Evolutionary conservation across 2,888 invertebrate genomes (phyloP), one percentile per base, ranked within the genome.

Genomic region (Lasioglossum oenotherae): DNA sequence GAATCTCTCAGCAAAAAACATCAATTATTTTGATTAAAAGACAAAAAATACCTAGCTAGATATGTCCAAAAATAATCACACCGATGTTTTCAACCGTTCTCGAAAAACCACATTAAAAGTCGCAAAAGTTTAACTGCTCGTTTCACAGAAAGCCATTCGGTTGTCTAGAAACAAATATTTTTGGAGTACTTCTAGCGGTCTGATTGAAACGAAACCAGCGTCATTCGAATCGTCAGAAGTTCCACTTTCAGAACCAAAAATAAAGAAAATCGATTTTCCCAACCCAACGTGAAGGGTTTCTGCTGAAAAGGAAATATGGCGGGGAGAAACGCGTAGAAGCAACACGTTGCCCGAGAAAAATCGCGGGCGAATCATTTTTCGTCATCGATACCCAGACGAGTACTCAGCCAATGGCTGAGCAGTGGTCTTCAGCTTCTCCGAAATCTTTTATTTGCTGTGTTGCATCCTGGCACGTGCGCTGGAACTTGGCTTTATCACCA

Each of bases 351-450:
- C 14, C 14, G 19, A 35, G 27, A 12, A n/a, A n/a, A 76, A 44
- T 23, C 71, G 44, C n/a, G 23, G 57, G 16, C 8, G 53, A 44
- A 35, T 76, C 76, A 35, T 72, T 60, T 73, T 78, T 41, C 81
- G 64, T 49, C 12, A 73, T 67, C 67, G 31, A 74, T 69, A 69
- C 44, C 16, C 41, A 19, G 27, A 31, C 49, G 53, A 12, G 35
- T n/a, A 64, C 41, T 74, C 67, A 74, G 73, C n/a, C 41, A 67
- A 74, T 67, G 31, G 38, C 53, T 19, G 19, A 19, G 49, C n/a
- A 67, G 49, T 8, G n/a, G 19, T 27, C 44, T 53, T 67, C 4
- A 10, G 10, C 73, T 79, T 79, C 74, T 10, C 6, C 1, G 23
- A 69, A 69, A 38, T 69, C 38, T 38, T 69, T 69, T 38, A n/a